These are phyloP conservation scores for Meta bourneti DNA, from an alignment of 2,888 invertebrate genomes.

Conservation along the genomic window DNA sequence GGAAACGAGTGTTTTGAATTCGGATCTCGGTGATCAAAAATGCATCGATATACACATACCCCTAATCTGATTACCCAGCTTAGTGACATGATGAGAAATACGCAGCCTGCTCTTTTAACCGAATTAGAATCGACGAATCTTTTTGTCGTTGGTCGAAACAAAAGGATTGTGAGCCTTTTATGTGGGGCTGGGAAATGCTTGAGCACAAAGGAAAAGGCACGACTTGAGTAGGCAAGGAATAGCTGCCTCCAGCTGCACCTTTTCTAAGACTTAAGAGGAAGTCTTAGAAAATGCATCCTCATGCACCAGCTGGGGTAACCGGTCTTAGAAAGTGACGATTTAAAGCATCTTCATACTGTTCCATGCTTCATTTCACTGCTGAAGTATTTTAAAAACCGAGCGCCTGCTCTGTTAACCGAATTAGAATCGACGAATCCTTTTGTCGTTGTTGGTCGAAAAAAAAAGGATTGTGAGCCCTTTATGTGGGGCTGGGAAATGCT, in stretches of 20 bases:
- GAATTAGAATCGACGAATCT: background rate
- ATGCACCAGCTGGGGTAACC: too few relatives aligned
- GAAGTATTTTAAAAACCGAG: too few relatives aligned
- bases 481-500: too few relatives aligned
- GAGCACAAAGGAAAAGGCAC: too few relatives aligned
- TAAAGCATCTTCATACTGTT: too few relatives aligned
- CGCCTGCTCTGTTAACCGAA: background rate
- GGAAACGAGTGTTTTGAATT: background rate
- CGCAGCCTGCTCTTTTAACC: background rate
- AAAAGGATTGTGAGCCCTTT: background rate
- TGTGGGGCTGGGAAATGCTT: too few relatives aligned
- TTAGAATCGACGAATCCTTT: background rate
- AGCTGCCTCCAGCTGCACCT: too few relatives aligned
- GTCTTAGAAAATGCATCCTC: too few relatives aligned
- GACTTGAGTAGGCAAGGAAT: too few relatives aligned
- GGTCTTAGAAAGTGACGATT: too few relatives aligned
- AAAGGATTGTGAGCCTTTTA: background rate
- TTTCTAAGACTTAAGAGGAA: too few relatives aligned
- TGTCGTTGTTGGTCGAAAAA: background rate
- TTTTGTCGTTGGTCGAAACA: background rate
- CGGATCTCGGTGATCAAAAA: background rate
- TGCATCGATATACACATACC: background rate
- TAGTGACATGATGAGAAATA: background rate
- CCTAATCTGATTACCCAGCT: background rate
- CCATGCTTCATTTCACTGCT: too few relatives aligned